Evolutionary conservation across 2,113 vertebrate genomes (phyloP).

Genomic region (Indicator maculatus): DNA sequence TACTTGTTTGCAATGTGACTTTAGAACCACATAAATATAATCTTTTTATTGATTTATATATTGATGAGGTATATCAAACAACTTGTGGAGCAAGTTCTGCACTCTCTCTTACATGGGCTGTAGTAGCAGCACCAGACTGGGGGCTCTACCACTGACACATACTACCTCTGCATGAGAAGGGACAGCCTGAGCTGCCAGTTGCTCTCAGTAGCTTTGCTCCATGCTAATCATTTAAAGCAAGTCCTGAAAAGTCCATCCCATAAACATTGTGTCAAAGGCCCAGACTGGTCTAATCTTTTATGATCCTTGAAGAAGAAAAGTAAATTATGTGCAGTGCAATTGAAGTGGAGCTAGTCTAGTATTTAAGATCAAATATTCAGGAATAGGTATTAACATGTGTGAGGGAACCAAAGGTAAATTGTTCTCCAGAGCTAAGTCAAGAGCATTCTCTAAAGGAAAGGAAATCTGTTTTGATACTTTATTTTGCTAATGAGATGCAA

Average conservation of each 20-base stretch:
- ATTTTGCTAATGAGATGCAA: slow-evolving; percentile 60
- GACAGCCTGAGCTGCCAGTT: not conserved
- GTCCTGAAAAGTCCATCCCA: not conserved
- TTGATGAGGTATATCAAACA: not conserved
- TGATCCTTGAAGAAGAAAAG: not conserved
- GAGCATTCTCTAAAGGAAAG: slow-evolving; percentile 37
- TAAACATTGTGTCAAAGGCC: not conserved
- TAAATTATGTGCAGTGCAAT: not conserved
- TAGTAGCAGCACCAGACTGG: not conserved
- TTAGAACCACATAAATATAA: not conserved
- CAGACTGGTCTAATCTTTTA: not conserved
- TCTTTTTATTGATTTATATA: not conserved
- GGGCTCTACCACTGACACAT: not conserved
- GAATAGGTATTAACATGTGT: not conserved
- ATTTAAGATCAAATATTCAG: slow-evolving; percentile 27
- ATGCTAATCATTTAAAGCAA: not conserved
- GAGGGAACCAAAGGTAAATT: slow-evolving; percentile 45
- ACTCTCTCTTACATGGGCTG: not conserved
- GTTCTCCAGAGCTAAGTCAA: slow-evolving; percentile 39
- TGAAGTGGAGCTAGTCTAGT: not conserved
- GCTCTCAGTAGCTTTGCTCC: not conserved
- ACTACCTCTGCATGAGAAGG: not conserved
- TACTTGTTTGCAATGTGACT: not conserved
- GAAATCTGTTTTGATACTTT: slow-evolving; percentile 60
- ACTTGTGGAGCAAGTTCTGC: not conserved